These are phyloP conservation scores for Ectobius pallidus DNA, from an alignment of 2,888 invertebrate species.

Conservation along the genomic window DNA sequence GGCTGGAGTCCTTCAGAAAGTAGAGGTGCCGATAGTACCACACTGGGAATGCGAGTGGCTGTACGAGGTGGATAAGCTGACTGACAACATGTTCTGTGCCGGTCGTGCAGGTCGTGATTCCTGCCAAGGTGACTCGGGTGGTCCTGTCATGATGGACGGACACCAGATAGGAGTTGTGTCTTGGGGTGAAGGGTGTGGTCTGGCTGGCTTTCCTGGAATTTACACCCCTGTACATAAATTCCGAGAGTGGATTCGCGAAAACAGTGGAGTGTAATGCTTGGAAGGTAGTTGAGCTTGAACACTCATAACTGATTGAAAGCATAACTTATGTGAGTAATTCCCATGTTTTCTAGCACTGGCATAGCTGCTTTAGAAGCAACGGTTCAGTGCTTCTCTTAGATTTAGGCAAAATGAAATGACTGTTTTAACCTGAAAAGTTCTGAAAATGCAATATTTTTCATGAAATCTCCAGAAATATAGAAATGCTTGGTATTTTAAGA, in stretches of 20 bases:
- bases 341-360: too few relatives aligned
- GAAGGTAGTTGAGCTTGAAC: too few relatives aligned
- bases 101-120: neutral
- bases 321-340: too few relatives aligned
- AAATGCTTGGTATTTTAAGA: too few relatives aligned
- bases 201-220: slow-evolving; percentile 9
- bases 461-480: too few relatives aligned
- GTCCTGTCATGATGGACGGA: neutral
- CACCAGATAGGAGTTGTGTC: slow-evolving; percentile 9
- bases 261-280: neutral
- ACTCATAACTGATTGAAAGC: too few relatives aligned
- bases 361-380: too few relatives aligned
- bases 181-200: slow-evolving; percentile 3
- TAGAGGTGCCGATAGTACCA: slow-evolving; percentile 7
- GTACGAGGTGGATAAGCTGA: slow-evolving; percentile 1
- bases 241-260: neutral
- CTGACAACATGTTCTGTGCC: slow-evolving; percentile 15
- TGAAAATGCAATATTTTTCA: too few relatives aligned
- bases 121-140: slow-evolving; percentile 11
- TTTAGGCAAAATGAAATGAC: too few relatives aligned
- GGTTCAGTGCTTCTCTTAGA: too few relatives aligned
- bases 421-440: too few relatives aligned
- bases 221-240: neutral
- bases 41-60: neutral
- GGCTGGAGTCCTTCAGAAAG: neutral